These are phyloP conservation scores for Hozukius guyotensis DNA, from an alignment of 2,797 vertebrate species.

Conservation along the genomic window DNA sequence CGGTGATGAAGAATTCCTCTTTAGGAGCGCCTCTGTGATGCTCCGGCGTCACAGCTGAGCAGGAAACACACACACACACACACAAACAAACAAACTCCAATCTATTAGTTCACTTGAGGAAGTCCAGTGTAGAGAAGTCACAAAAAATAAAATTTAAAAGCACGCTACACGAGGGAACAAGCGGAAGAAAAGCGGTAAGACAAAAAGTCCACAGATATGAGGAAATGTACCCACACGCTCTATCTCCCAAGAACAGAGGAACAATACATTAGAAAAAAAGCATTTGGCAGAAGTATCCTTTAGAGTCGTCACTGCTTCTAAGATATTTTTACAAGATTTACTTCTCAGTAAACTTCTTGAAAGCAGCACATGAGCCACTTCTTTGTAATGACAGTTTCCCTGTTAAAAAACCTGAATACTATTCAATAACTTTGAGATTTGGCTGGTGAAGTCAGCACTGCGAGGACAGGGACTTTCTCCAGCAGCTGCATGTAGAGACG, in stretches of 20 bases:
- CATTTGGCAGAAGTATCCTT: neutral
- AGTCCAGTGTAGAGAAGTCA: neutral
- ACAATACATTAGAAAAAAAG: neutral
- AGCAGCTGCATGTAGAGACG: neutral
- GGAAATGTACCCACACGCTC: neutral
- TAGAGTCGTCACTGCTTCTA: neutral
- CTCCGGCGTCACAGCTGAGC: conserved; percentile 57
- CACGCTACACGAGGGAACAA: neutral
- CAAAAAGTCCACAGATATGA: neutral
- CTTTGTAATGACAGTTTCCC: neutral
- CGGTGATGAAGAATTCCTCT: conserved; percentile 86
- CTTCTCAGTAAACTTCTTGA: neutral
- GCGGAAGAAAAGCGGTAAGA: neutral
- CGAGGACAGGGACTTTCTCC: neutral
- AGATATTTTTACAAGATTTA: neutral
- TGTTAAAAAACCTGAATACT: neutral
- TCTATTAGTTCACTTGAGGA: conserved; percentile 1
- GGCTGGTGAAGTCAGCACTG: neutral
- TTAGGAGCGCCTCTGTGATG: conserved; percentile 63
- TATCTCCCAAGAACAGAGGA: neutral
- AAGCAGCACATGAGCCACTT: neutral
- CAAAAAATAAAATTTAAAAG: neutral
- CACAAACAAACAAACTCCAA: neutral
- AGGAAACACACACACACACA: conserved; percentile 32
- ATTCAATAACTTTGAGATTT: neutral